Conservation (phyloP, 2,113 vertebrate genomes). For the Limnothrissa miodon region DNA sequence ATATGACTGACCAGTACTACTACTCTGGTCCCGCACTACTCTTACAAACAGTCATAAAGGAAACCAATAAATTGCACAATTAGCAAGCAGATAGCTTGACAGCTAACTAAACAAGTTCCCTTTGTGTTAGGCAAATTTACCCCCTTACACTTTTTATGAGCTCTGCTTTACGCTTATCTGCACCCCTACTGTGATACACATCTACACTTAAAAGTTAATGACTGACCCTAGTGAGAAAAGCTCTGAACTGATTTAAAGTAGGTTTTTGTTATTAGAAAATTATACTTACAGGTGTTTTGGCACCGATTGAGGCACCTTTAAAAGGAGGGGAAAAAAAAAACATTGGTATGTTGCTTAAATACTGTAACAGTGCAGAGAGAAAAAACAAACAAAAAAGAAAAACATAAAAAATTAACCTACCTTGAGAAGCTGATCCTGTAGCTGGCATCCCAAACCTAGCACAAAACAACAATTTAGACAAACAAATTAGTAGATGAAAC, state of each 20-base stretch:
- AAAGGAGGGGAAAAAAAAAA: conserved; percentile 22
- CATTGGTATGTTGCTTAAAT: neutral
- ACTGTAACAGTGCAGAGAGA: neutral
- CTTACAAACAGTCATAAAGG: neutral
- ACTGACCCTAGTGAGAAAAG: neutral
- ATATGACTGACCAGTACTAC: no score
- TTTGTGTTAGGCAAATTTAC: neutral
- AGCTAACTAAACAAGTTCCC: neutral
- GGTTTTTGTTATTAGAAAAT: neutral
- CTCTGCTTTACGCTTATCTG: neutral
- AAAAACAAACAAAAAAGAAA: neutral
- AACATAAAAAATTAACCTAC: conserved; percentile 55
- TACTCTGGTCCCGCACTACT: neutral
- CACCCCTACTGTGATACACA: neutral
- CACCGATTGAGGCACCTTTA: conserved; percentile 41
- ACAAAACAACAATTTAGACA: neutral
- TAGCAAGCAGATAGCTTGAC: neutral
- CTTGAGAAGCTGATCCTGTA: conserved; percentile 54
- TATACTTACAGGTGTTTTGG: conserved; percentile 49
- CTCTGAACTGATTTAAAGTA: neutral
- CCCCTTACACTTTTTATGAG: neutral
- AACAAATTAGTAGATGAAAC: neutral
- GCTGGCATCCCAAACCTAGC: conserved; percentile 48
- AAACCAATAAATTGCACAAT: neutral
- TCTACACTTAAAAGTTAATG: neutral